Conservation (phyloP, 2,888 invertebrate genomes). For the Machimus rusticus region DNA sequence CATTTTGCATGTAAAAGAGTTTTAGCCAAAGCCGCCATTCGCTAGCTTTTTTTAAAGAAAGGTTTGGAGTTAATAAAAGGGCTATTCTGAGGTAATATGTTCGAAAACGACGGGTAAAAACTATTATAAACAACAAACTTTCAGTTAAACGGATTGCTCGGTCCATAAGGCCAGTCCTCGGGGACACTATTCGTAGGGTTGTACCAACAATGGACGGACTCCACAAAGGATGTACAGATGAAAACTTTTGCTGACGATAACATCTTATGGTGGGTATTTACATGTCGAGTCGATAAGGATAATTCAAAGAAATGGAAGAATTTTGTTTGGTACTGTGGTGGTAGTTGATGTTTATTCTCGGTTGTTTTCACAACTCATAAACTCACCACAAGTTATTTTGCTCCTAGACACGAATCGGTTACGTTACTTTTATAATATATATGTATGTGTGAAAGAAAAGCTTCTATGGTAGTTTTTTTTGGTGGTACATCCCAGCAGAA, state of each 20-base stretch:
- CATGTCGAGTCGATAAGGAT: neutral
- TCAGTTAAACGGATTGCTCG: neutral
- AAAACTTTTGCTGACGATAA: neutral
- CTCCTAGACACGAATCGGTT: no score
- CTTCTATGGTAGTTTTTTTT: no score
- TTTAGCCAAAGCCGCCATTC: neutral
- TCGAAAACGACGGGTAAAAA: neutral
- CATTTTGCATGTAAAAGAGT: neutral
- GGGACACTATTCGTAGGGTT: neutral
- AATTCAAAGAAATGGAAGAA: neutral
- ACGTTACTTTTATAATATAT: no score
- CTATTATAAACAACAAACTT: neutral
- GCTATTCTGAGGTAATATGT: neutral
- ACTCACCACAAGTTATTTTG: no score
- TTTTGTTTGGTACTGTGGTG: neutral
- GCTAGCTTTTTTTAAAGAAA: neutral
- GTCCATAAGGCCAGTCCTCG: neutral
- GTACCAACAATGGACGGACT: neutral
- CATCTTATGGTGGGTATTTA: neutral
- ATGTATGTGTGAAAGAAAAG: no score
- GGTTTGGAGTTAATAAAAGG: neutral
- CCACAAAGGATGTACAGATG: neutral
- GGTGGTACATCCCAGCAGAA: no score
- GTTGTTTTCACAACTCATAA: no score
- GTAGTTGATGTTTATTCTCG: no score